Conservation (phyloP, 1,140 invertebrate genomes). For the Drosophila equinoxialis region DNA sequence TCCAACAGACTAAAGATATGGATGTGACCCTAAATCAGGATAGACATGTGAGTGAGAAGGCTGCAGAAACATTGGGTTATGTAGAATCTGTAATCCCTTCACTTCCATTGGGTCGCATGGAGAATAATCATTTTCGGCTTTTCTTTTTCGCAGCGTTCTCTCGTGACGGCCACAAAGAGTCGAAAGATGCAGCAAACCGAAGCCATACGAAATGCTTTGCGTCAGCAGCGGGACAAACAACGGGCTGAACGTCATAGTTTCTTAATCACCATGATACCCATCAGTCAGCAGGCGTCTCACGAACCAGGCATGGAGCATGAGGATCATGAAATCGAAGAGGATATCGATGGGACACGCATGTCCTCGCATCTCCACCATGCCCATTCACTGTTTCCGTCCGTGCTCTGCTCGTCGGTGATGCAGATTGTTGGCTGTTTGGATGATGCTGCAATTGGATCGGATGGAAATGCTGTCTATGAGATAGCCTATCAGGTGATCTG, state of each 20-base stretch:
- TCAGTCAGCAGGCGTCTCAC: slow-evolving; percentile 97
- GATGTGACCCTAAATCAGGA: slow-evolving; percentile 99
- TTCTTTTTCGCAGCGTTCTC: slow-evolving; percentile 88
- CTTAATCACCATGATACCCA: slow-evolving; percentile 97
- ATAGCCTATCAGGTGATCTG: slow-evolving; percentile 97
- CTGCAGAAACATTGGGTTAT: slow-evolving; percentile 54
- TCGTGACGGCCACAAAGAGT: slow-evolving; percentile 99
- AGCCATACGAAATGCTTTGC: slow-evolving; percentile 95
- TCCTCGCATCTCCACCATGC: slow-evolving; percentile 91
- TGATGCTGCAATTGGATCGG: slow-evolving; percentile 96
- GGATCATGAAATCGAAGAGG: slow-evolving; percentile 93
- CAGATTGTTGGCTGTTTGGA: slow-evolving; percentile 97
- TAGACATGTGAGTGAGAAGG: slow-evolving; percentile 90
- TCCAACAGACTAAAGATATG: slow-evolving; percentile 98
- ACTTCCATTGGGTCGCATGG: no score
- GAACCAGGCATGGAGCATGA: slow-evolving; percentile 97
- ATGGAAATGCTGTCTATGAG: slow-evolving; percentile 96
- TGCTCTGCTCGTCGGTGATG: slow-evolving; percentile 96
- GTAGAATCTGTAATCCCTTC: slow-evolving; percentile 28
- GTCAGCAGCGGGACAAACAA: slow-evolving; percentile 98
- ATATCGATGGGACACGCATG: slow-evolving; percentile 87
- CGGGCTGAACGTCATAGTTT: slow-evolving; percentile 97
- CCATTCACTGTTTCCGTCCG: slow-evolving; percentile 97
- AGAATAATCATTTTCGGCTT: background rate
- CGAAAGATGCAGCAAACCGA: slow-evolving; percentile 99